These are phyloP conservation scores for Mionectes olivaceus DNA, from an alignment of 2,797 vertebrate genomes.

Conservation along the genomic window DNA sequence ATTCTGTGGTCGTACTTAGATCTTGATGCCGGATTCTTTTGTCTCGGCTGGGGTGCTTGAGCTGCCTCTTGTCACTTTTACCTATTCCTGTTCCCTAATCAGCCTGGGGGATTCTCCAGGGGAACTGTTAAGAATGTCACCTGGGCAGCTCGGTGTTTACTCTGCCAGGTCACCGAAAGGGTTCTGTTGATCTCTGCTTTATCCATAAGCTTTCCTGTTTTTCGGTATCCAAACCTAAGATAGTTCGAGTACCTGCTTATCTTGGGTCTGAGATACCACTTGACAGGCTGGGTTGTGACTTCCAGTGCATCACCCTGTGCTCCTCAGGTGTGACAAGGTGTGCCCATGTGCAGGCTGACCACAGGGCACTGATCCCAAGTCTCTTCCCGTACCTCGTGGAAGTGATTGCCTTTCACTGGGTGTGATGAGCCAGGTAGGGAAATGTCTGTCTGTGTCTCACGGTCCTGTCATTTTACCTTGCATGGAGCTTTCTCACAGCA, in stretches of 20 bases:
- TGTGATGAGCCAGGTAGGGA: background rate
- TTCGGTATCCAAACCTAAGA: background rate
- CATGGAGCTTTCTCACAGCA: background rate
- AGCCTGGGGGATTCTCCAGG: background rate
- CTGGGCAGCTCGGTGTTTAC: background rate
- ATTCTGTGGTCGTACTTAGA: background rate
- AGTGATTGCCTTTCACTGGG: background rate
- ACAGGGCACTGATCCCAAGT: background rate
- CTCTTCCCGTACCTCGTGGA: background rate
- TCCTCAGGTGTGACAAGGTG: background rate
- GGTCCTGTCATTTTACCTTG: background rate
- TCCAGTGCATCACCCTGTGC: fast-evolving
- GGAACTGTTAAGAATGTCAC: background rate
- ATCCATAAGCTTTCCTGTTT: background rate
- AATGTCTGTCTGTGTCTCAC: background rate
- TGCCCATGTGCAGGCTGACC: background rate
- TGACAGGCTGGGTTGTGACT: background rate
- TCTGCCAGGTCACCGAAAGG: background rate
- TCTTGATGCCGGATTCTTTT: background rate
- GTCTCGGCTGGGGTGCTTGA: background rate
- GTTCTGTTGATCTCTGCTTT: conserved; percentile 8
- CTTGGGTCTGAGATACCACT: background rate
- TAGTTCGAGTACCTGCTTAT: background rate
- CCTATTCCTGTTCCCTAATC: background rate
- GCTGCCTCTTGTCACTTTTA: background rate